Evolutionary conservation across 2,113 vertebrate genomes (phyloP).

Genomic region (Peromyscus leucopus): DNA sequence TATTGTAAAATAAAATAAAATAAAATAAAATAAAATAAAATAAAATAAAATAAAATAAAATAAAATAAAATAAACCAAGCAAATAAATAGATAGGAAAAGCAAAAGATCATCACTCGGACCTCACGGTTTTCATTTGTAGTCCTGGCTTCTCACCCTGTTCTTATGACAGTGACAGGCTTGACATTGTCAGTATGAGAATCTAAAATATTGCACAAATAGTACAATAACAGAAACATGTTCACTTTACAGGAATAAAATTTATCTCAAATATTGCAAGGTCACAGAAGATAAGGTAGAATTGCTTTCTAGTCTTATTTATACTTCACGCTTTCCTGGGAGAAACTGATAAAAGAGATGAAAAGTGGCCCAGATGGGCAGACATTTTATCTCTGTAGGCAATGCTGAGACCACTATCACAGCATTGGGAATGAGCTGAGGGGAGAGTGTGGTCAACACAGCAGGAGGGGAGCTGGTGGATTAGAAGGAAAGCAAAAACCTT

Average conservation of each 20-base stretch:
- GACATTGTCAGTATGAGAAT: not conserved
- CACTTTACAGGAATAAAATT: not conserved
- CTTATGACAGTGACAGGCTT: rapidly evolving
- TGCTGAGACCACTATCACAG: rapidly evolving
- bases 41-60: constrained; percentile 64
- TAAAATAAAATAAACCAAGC: constrained; percentile 43
- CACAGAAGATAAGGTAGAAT: not conserved
- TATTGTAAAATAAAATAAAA: no score
- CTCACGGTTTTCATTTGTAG: not conserved
- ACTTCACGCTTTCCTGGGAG: not conserved
- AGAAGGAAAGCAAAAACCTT: not conserved
- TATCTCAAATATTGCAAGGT: not conserved
- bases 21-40: constrained; percentile 64
- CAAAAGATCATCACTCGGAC: not conserved
- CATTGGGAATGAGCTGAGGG: rapidly evolving
- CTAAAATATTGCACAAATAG: not conserved
- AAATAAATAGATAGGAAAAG: not conserved
- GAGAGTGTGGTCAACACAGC: not conserved
- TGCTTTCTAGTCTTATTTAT: not conserved
- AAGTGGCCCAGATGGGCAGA: not conserved
- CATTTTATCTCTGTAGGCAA: not conserved
- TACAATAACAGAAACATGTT: rapidly evolving
- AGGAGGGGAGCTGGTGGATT: rapidly evolving
- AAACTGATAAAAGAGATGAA: not conserved
- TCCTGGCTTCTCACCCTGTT: not conserved